Percentiles rank a stretch among this genome's conserved stretches.
Conservation (phyloP, 2,113 vertebrate species). For the Lepus europaeus region DNA sequence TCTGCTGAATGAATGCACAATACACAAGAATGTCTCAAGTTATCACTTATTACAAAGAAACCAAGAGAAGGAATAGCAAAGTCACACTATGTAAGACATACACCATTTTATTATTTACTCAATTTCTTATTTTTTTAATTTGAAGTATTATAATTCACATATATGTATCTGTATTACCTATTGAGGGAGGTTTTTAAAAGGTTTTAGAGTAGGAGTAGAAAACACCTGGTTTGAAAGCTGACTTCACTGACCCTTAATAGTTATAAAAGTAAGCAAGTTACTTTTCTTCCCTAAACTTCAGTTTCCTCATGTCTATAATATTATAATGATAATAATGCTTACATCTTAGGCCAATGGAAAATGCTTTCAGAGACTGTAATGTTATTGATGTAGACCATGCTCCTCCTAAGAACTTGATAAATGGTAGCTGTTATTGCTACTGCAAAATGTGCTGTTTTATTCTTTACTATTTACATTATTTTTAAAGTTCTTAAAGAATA, state of each 20-base stretch:
- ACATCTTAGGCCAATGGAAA: not conserved
- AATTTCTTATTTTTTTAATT: slow-evolving; percentile 7
- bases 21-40: not conserved
- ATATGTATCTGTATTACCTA: not conserved
- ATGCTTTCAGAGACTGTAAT: not conserved
- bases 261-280: slow-evolving; percentile 4
- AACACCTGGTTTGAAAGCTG: not conserved
- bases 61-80: slow-evolving; percentile 11
- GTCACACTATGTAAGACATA: not conserved
- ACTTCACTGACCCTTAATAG: not conserved
- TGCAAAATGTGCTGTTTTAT: not conserved
- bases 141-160: not conserved
- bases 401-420: not conserved
- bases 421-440: not conserved
- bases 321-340: not conserved
- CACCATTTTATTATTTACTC: not conserved
- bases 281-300: slow-evolving; percentile 23
- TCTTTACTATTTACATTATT: slow-evolving; percentile 21
- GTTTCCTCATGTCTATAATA: not conserved
- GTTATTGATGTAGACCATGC: not conserved
- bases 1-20: slow-evolving; percentile 1
- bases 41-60: slow-evolving; percentile 40
- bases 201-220: not conserved
- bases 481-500: slow-evolving; percentile 14
- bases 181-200: not conserved